These are phyloP conservation scores for Reticulitermes speratus DNA, from an alignment of 1,140 invertebrate species.

Conservation along the genomic window DNA sequence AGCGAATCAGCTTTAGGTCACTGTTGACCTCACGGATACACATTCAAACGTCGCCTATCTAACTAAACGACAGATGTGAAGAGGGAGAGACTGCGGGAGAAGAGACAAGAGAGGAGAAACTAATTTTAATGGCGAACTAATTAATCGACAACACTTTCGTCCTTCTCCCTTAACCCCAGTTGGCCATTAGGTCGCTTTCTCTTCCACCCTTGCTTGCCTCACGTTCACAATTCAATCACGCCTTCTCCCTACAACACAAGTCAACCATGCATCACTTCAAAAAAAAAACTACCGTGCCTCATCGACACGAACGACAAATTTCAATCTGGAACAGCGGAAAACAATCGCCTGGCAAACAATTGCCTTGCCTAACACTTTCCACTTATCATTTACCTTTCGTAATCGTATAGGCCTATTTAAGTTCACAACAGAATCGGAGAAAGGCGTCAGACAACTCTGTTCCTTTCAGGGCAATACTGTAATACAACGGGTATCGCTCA, in stretches of 20 bases:
- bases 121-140: constrained; percentile 17
- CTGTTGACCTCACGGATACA: neutral
- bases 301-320: no score
- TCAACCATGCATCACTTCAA: neutral
- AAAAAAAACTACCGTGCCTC: no score
- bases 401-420: no score
- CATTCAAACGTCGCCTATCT: neutral
- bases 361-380: no score
- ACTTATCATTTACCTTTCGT: no score
- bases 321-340: neutral
- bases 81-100: no score
- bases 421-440: no score
- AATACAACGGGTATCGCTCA: no score
- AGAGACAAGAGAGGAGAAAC: neutral
- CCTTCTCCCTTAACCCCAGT: neutral
- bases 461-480: no score
- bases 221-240: neutral
- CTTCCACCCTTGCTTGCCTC: neutral
- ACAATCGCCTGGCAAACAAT: neutral
- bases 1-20: neutral
- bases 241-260: neutral
- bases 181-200: neutral
- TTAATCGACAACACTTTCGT: constrained; percentile 5
- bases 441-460: no score
- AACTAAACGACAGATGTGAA: neutral